Evolutionary conservation across 2,113 vertebrate species (phyloP).

Genomic region (Myotis yumanensis): DNA sequence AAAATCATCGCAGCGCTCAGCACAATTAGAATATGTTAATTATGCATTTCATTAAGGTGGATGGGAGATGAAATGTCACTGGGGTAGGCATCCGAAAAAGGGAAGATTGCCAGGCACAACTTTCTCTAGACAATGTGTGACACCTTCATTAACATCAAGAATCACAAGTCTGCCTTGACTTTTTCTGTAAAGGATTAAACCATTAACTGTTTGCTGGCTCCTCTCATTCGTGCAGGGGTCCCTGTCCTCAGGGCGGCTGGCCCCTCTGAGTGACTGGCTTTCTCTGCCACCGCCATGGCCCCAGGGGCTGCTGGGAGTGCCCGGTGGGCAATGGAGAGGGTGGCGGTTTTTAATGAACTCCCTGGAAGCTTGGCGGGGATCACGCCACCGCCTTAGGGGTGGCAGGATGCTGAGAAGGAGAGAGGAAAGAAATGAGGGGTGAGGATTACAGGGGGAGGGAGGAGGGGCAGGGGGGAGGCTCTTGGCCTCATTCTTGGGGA

Average conservation of each 20-base stretch:
- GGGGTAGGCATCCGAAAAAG: slow-evolving; percentile 99
- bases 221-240: slow-evolving; percentile 30
- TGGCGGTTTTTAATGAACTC: slow-evolving; percentile 66
- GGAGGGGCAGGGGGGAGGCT: slow-evolving; percentile 74
- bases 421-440: slow-evolving; percentile 49
- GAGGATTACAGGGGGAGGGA: slow-evolving; percentile 68
- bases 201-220: slow-evolving; percentile 91
- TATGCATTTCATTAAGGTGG: slow-evolving; percentile 99
- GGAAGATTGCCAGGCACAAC: slow-evolving; percentile 99
- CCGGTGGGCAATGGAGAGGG: slow-evolving; percentile 51
- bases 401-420: slow-evolving; percentile 13
- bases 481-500: slow-evolving; percentile 75
- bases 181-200: slow-evolving; percentile 98
- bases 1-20: slow-evolving; percentile 99
- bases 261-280: slow-evolving; percentile 42
- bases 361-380: slow-evolving; percentile 20
- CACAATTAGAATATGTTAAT: slow-evolving; percentile 99
- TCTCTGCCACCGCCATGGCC: slow-evolving; percentile 34
- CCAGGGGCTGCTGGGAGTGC: slow-evolving; percentile 44
- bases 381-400: slow-evolving; percentile 44
- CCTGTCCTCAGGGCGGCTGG: background rate
- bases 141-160: slow-evolving; percentile 99
- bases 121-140: slow-evolving; percentile 99
- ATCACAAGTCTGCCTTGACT: slow-evolving; percentile 99
- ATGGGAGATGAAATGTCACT: slow-evolving; percentile 99